Evolutionary conservation across 2,888 invertebrate genomes (phyloP).

Genomic region (Homarus gammarus): DNA sequence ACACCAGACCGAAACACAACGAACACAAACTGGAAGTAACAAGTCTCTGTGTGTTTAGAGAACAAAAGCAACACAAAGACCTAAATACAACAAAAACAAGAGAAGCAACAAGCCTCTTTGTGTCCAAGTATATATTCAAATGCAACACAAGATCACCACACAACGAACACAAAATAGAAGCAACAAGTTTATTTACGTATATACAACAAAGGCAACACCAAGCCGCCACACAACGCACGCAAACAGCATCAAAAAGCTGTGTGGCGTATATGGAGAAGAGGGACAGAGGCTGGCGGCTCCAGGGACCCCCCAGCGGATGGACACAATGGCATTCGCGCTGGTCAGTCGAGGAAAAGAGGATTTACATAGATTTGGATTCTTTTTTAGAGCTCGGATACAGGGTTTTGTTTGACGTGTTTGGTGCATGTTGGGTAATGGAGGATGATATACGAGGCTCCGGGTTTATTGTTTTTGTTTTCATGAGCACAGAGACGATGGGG

Average conservation of each 20-base stretch:
- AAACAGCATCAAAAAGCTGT: background rate
- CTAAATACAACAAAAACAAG: too few species aligned
- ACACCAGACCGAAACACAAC: too few species aligned
- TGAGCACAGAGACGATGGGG: background rate
- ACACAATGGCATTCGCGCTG: constrained; percentile 52
- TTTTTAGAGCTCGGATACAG: constrained; percentile 21
- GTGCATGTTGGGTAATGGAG: constrained; percentile 11
- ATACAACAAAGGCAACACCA: too few species aligned
- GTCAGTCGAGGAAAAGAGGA: constrained; percentile 58
- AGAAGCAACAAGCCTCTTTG: too few species aligned
- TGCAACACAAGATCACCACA: too few species aligned
- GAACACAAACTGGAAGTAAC: too few species aligned
- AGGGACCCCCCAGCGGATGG: constrained; percentile 25
- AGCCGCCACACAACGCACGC: too few species aligned
- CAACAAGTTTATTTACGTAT: too few species aligned
- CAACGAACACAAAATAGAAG: too few species aligned
- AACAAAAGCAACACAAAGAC: too few species aligned
- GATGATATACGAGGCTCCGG: background rate
- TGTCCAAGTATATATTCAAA: too few species aligned
- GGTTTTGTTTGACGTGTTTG: background rate
- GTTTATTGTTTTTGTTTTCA: background rate
- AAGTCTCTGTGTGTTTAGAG: too few species aligned
- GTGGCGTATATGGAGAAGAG: background rate
- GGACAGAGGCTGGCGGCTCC: background rate
- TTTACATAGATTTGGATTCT: constrained; percentile 52